Percentiles rank a stretch among this genome's conserved stretches.
Conservation (phyloP, 2,888 invertebrate species). For the Zele albiditarsus region DNA sequence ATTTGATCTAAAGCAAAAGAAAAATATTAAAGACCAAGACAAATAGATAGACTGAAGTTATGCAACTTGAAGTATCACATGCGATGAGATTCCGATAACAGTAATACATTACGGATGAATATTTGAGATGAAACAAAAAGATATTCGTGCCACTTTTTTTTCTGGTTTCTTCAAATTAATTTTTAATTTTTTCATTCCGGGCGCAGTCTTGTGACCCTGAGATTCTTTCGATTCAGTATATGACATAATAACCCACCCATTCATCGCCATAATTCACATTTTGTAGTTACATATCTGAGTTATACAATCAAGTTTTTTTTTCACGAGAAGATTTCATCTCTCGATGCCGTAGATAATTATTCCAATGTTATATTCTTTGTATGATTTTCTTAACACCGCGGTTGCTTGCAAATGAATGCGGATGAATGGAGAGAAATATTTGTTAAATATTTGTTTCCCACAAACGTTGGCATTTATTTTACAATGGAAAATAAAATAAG, state of each 20-base stretch:
- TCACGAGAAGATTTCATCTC: neutral
- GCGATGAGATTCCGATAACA: neutral
- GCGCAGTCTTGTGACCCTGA: neutral
- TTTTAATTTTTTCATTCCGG: neutral
- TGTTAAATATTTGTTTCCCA: neutral
- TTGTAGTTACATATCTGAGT: neutral
- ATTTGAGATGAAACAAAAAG: neutral
- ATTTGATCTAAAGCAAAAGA: neutral
- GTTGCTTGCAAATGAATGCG: neutral
- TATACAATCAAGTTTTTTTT: neutral
- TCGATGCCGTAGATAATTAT: neutral
- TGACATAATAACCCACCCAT: neutral
- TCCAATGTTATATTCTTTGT: neutral
- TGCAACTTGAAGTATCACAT: neutral
- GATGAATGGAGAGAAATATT: neutral
- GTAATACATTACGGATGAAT: neutral
- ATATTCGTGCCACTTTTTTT: neutral
- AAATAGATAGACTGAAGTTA: slow-evolving; percentile 29
- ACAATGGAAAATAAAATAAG: neutral
- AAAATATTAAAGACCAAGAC: slow-evolving; percentile 11
- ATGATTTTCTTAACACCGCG: neutral
- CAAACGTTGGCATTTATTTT: slow-evolving; percentile 30
- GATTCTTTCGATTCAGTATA: neutral
- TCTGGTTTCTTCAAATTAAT: neutral
- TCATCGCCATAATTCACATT: slow-evolving; percentile 1